Evolutionary conservation across 2,888 invertebrate species (phyloP), one percentile per base, ranked within the genome.

Genomic region (Chymomyza amoena): DNA sequence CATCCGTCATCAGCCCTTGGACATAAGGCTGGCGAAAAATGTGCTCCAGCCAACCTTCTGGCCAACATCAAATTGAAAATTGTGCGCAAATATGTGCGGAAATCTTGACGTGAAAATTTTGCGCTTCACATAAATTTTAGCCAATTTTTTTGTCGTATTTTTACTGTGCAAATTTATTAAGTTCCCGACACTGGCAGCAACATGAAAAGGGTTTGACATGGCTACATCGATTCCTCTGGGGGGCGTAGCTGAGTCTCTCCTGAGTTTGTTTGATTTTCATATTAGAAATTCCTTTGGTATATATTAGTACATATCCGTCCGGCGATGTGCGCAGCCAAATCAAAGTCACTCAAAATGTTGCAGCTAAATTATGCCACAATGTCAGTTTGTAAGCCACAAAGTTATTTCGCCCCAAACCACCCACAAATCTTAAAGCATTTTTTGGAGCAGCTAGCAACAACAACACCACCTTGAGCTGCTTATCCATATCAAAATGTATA

Each of bases 161-260:
- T 69, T 62, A 61, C 51, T 39, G 57, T 56, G 20, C 68, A 68
- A 79, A 77, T 77, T 74, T 80, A 78, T 76, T 78, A 76, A 79
- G 73, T 79, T 50, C 20, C 61, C 61, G 45, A 18, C 51, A 61
- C 16, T 16, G 54, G 64, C 16, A 73, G 57, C 52, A 67, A 82
- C 75, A 75, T 87, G 83, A 84, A 87, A 84, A 84, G 83, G 83
- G 88, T 84, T 87, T 83, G 54, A 64, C 63, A 54, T 54, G n/a
- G 28, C 9, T 25, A 32, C 16, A 78, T 83, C 83, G 54, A 75
- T 64, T 68, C 4, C 25, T 5, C 6, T 16, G 36, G 61, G 4
- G 60, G 66, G 60, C 61, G 63, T 64, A 56, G 16, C 25, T 66
- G 68, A 70, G 76, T 69, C 71, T 32, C 64, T 69, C 36, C 69